These are phyloP conservation scores for Anoncus sp. DNA, from an alignment of 2,888 invertebrate genomes.

Conservation along the genomic window DNA sequence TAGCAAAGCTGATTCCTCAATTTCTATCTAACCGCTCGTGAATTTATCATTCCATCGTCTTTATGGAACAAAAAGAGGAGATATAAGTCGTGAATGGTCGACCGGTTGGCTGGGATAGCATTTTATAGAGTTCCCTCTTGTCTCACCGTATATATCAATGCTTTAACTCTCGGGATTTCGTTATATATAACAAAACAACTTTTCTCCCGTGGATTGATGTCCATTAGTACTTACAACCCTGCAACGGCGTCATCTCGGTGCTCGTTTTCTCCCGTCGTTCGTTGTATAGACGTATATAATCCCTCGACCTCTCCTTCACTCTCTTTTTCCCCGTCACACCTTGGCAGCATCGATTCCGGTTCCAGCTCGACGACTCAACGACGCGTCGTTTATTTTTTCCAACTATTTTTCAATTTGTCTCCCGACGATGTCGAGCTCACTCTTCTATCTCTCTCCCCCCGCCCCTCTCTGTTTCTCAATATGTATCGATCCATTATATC, in stretches of 20 bases:
- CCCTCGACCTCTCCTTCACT: conserved; percentile 15
- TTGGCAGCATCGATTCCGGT: conserved; percentile 33
- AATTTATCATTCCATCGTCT: not conserved
- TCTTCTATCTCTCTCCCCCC: not conserved
- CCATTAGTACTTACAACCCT: conserved; percentile 53
- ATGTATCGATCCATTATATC: conserved; percentile 21
- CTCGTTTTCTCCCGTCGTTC: conserved; percentile 28
- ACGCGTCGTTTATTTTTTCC: conserved; percentile 45
- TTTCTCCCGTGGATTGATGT: conserved; percentile 52
- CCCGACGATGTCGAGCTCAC: conserved; percentile 17
- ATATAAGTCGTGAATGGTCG: conserved; percentile 12
- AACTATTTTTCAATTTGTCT: conserved; percentile 47
- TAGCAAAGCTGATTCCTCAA: not conserved
- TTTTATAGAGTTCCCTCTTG: conserved; percentile 15
- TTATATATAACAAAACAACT: conserved; percentile 34
- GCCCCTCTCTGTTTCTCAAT: conserved; percentile 11
- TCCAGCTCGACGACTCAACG: conserved; percentile 45
- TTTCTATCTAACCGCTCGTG: not conserved
- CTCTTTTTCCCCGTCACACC: conserved; percentile 25
- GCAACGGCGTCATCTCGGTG: conserved; percentile 52
- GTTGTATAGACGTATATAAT: conserved; percentile 26
- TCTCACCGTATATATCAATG: conserved; percentile 26
- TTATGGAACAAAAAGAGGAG: not conserved
- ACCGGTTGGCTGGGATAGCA: conserved; percentile 20
- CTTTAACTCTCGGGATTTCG: conserved; percentile 19